A percentile compares a stretch with the other conserved stretches of the same genome.
These are phyloP conservation scores for Syritta pipiens DNA, from an alignment of 2,888 invertebrate genomes.

Conservation along the genomic window DNA sequence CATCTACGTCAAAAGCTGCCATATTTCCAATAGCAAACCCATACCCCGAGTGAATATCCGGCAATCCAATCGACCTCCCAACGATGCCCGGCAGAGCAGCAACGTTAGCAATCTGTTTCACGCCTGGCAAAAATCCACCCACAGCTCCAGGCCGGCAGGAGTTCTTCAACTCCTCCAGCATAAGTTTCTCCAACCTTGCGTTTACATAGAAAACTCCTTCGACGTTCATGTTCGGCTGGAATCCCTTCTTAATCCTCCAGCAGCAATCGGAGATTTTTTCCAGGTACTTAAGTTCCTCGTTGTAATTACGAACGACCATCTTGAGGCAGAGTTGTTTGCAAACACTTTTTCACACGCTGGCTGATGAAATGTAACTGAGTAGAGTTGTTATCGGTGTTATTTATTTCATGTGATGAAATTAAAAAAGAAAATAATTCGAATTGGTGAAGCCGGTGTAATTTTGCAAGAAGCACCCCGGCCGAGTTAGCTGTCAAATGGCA, in stretches of 20 bases:
- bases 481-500: too few species aligned
- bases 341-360: neutral
- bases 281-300: conserved; percentile 95
- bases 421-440: neutral
- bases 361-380: conserved; percentile 11
- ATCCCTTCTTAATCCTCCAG: conserved; percentile 98
- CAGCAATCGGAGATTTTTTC: conserved; percentile 91
- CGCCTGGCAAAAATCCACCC: conserved; percentile 98
- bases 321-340: conserved; percentile 71
- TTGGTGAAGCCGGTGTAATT: too few species aligned
- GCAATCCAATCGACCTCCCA: conserved; percentile 94
- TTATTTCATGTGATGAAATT: conserved; percentile 1
- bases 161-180: conserved; percentile 97
- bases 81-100: conserved; percentile 99
- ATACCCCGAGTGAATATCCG: conserved; percentile 99
- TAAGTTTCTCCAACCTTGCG: conserved; percentile 91
- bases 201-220: conserved; percentile 99
- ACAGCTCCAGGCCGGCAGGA: conserved; percentile 92
- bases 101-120: conserved; percentile 99
- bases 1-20: conserved; percentile 98
- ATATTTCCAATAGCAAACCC: conserved; percentile 99
- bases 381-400: neutral
- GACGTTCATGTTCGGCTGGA: conserved; percentile 99
- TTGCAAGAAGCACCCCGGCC: too few species aligned
- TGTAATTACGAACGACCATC: conserved; percentile 94